Percentiles rank a stretch among this genome's conserved stretches.
These are phyloP conservation scores for Acholoe squamosa DNA, from an alignment of 2,888 invertebrate species.

Conservation along the genomic window DNA sequence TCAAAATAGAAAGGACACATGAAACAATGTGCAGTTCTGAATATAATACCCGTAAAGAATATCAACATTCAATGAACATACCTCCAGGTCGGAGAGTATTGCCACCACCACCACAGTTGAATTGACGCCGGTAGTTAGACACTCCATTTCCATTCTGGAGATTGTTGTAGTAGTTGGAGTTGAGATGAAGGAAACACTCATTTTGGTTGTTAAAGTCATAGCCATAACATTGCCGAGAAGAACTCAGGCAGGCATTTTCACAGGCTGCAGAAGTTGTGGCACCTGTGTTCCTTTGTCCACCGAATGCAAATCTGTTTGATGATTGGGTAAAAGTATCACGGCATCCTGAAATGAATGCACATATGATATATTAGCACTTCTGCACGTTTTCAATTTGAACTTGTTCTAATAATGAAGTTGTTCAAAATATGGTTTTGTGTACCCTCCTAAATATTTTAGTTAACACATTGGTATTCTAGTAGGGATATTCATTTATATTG, in stretches of 20 bases:
- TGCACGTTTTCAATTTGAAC: no score
- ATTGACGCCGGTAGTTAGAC: background rate
- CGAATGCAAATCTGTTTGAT: background rate
- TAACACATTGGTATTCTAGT: no score
- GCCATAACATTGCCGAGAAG: no score
- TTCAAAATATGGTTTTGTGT: no score
- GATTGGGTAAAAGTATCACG: background rate
- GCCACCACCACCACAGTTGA: background rate
- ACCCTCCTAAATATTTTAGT: no score
- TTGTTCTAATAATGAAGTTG: no score
- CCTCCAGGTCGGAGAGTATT: background rate
- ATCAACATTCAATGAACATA: background rate
- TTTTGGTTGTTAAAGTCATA: background rate
- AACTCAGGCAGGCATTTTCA: background rate
- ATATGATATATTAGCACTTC: no score
- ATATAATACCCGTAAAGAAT: no score
- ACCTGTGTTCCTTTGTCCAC: background rate
- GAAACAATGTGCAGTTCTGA: no score
- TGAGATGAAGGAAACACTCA: constrained; percentile 4
- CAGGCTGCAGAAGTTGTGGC: background rate
- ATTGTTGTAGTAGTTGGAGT: background rate
- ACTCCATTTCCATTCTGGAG: background rate
- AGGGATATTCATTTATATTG: no score
- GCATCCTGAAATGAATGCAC: constrained; percentile 15
- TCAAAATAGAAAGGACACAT: no score